Conservation (phyloP, 2,888 invertebrate species). For the Mystacides longicornis region DNA sequence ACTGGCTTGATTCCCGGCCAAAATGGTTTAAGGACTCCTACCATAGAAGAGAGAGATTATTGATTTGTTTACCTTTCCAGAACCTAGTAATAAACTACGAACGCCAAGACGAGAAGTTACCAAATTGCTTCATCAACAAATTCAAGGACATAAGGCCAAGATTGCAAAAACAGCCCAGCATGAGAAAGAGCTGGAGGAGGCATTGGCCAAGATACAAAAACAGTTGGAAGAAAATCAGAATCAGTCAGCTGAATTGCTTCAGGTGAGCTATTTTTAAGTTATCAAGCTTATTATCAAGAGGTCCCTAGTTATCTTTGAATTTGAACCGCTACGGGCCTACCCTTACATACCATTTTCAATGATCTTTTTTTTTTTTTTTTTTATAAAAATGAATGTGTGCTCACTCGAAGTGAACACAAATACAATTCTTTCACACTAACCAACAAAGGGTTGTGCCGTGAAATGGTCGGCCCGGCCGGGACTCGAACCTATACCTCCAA, state of each 20-base stretch:
- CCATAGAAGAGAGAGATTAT: too few species aligned
- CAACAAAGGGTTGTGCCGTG: too few species aligned
- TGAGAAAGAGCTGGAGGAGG: slow-evolving; percentile 23
- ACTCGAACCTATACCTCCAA: too few species aligned
- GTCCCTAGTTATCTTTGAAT: neutral
- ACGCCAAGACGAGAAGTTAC: slow-evolving; percentile 22
- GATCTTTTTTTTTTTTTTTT: neutral
- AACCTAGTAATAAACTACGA: slow-evolving; percentile 16
- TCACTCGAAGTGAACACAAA: too few species aligned
- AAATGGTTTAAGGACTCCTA: too few species aligned
- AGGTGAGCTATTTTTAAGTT: slow-evolving; percentile 16
- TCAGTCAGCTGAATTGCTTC: slow-evolving; percentile 20
- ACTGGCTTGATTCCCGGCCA: too few species aligned
- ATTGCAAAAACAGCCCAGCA: slow-evolving; percentile 24
- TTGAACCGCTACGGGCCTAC: neutral
- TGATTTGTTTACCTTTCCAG: slow-evolving; percentile 3
- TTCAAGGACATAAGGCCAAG: slow-evolving; percentile 24
- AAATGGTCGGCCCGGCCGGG: too few species aligned
- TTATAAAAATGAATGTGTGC: too few species aligned
- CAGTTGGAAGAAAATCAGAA: slow-evolving; percentile 23
- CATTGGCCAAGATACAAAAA: slow-evolving; percentile 25
- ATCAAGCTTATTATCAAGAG: neutral
- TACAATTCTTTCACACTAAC: too few species aligned
- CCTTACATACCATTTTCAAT: neutral
- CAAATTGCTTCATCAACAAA: slow-evolving; percentile 23